Percentiles rank a stretch among this genome's conserved stretches.
These are phyloP conservation scores for Cynocephalus volans DNA, from an alignment of 2,113 vertebrate species.

Conservation along the genomic window DNA sequence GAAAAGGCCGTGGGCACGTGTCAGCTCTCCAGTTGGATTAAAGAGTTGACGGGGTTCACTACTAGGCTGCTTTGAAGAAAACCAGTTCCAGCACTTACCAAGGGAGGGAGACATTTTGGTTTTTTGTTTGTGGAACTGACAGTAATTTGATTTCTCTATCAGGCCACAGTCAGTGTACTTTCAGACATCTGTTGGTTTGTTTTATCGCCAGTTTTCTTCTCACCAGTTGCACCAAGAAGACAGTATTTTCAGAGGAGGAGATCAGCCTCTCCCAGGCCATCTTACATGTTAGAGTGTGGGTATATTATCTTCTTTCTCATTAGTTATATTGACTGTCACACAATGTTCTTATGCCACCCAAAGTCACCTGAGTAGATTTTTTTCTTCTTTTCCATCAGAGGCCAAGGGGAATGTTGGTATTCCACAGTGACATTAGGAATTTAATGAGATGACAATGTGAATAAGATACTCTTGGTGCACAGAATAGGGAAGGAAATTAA, in stretches of 20 bases:
- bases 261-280: constrained; percentile 42
- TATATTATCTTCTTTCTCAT: constrained; percentile 55
- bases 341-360: constrained; percentile 67
- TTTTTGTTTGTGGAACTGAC: constrained; percentile 46
- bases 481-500: constrained; percentile 49
- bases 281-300: constrained; percentile 9
- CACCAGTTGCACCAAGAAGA: constrained; percentile 39
- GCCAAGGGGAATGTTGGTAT: constrained; percentile 40
- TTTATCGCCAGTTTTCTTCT: constrained; percentile 68
- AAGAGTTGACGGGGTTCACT: constrained; percentile 29
- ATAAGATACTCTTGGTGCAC: constrained; percentile 40
- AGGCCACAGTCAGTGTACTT: constrained; percentile 15
- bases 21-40: constrained; percentile 64
- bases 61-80: constrained; percentile 33
- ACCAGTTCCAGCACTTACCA: background rate
- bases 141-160: constrained; percentile 50
- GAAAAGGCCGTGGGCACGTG: background rate
- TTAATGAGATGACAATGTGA: constrained; percentile 62
- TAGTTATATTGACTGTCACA: constrained; percentile 70
- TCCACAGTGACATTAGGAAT: constrained; percentile 20
- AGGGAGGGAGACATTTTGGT: background rate
- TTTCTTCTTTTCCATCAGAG: constrained; percentile 38
- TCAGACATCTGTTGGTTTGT: constrained; percentile 40
- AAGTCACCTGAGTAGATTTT: constrained; percentile 33
- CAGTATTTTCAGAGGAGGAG: constrained; percentile 42